Evolutionary conservation across 2,797 vertebrate genomes (phyloP).

Genomic region (Mus spretus): DNA sequence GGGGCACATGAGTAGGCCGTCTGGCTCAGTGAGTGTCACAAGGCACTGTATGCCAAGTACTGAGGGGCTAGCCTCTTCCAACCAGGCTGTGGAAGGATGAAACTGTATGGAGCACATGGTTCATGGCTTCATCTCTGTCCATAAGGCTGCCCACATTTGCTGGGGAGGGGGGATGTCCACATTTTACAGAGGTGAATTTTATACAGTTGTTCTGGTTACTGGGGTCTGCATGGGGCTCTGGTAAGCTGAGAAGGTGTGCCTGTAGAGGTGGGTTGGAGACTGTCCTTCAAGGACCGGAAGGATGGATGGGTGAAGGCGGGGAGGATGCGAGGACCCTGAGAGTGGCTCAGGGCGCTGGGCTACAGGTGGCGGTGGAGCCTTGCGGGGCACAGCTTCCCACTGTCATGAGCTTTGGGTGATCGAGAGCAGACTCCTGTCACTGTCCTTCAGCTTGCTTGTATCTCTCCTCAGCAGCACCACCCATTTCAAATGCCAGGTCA

Average conservation of each 20-base stretch:
- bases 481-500: not conserved
- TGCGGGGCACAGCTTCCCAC: not conserved
- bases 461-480: not conserved
- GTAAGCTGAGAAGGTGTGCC: not conserved
- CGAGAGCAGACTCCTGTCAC: not conserved
- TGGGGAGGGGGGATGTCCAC: not conserved
- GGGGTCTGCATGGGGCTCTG: not conserved
- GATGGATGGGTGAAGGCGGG: not conserved
- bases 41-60: not conserved
- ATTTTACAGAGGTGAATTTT: not conserved
- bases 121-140: not conserved
- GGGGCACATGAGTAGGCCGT: not conserved
- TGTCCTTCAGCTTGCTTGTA: not conserved
- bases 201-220: not conserved
- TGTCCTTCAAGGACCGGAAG: not conserved
- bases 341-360: not conserved
- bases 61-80: not conserved
- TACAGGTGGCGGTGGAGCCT: not conserved
- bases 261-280: not conserved
- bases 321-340: not conserved
- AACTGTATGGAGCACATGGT: not conserved
- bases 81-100: not conserved
- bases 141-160: not conserved
- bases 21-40: not conserved
- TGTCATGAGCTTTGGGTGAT: not conserved